Evolutionary conservation across 2,888 invertebrate species (phyloP), one percentile per base, ranked within the genome.

Genomic region (Malachius bipustulatus): DNA sequence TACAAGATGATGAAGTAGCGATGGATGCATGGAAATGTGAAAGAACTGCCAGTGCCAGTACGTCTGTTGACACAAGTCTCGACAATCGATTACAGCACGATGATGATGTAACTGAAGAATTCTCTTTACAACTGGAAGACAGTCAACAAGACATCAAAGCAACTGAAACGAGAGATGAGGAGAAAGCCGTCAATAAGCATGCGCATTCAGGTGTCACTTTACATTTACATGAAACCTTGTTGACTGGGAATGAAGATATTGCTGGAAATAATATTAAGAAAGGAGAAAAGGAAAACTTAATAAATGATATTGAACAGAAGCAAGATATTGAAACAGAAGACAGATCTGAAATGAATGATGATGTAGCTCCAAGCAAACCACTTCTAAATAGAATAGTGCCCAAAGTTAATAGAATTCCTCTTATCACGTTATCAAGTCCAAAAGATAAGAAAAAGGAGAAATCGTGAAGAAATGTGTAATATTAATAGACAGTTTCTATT

Each of bases 401-500:
- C 13, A 50, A 47, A 39, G 40, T 40, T 2, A 58, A 82, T 11
- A 61, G 84, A 42, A 79, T 84, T 3, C 70, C 73, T 42, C 71
- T 85, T 36, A 81, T 81, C 14, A 84, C 84, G 1, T 60, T 85
- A 24, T 81, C 83, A 2, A 83, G 83, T 51, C 83, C 84, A 30
- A 83, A 82, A 57, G 73, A 72, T 40, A 68, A 68, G 49, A 81
- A 76, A 34, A 35, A 39, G 33, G 37, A 41, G n/a, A n/a, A n/a
- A n/a, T n/a, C n/a, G n/a, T n/a, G n/a, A n/a, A n/a, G n/a, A n/a
- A n/a, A n/a, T n/a, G n/a, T n/a, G n/a, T n/a, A n/a, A n/a, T n/a
- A n/a, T n/a, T n/a, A n/a, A n/a, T n/a, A n/a, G n/a, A n/a, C n/a
- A n/a, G n/a, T n/a, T n/a, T n/a, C n/a, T n/a, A n/a, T n/a, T n/a